Evolutionary conservation across 2,797 vertebrate species (phyloP), one percentile per base, ranked within the genome.

Genomic region (Clarias fuscus): DNA sequence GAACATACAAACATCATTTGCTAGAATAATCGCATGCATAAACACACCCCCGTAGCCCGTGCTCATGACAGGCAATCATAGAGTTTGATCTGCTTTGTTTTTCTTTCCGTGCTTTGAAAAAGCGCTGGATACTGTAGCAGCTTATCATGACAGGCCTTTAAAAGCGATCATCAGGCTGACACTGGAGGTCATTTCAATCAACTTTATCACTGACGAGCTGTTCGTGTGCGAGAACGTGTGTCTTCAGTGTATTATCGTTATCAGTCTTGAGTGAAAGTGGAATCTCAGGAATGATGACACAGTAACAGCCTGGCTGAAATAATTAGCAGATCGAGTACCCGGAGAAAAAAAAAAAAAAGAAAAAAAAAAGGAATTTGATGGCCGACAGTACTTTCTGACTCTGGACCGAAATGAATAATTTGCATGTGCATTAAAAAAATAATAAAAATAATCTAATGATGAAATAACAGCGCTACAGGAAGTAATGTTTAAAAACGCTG

Each of bases 181-280:
- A 86, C 84, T 85, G 56, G 65, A 88, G 86, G 88, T 89, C 79
- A 83, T 86, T 88, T 81, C 83, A 86, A 85, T 89, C 86, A 75
- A 53, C 83, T 86, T 88, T 85, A 86, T 88, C 86, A 75, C 33
- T 68, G 56, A 80, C 64, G 59, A 80, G 68, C 65, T 70, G 71
- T 40, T 73, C 8, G 1, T 30, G 67, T 33, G 15, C 18, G 67
- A 20, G n/a, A 20, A n/a, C 30, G 53, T 58, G 72, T 27, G 13
- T 27, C 14, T 73, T 5, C 58, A 62, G 58, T 40, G 30, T 62
- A 61, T 79, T 62, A 79, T 40, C 77, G 61, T 79, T 59, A 22
- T 27, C 53, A 33, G 53, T 77, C 53, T 77, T 22, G 75, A 20
- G 53, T 59, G 75, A 11, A 77, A 77, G 20, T 61, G 30, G 76